A percentile compares a stretch with the other conserved stretches of the same genome.
These are phyloP conservation scores for Eubucco bourcierii DNA, from an alignment of 2,113 vertebrate genomes.

Conservation along the genomic window DNA sequence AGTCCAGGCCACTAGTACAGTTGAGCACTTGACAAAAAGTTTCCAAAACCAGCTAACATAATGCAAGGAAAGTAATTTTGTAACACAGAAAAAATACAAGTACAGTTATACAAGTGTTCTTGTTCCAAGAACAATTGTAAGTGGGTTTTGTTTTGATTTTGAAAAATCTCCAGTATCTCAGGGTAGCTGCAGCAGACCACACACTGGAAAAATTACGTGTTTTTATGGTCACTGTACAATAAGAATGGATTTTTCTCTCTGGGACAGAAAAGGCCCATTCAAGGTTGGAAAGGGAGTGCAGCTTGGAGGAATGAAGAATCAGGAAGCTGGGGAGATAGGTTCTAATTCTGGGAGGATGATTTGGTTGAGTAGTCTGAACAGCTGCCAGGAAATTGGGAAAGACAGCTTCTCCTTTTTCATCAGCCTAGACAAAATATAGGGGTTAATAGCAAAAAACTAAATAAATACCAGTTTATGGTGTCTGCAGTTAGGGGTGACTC, in stretches of 20 bases:
- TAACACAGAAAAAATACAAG: slow-evolving; percentile 50
- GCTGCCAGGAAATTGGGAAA: slow-evolving; percentile 9
- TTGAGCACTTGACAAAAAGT: slow-evolving; percentile 30
- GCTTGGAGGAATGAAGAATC: neutral
- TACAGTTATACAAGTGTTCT: slow-evolving; percentile 57
- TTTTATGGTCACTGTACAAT: slow-evolving; percentile 50
- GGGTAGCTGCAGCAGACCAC: slow-evolving; percentile 60
- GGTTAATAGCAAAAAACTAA: neutral
- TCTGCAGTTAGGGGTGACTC: neutral
- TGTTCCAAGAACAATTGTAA: slow-evolving; percentile 70
- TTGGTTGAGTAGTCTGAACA: neutral
- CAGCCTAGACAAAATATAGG: neutral
- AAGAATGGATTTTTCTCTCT: slow-evolving; percentile 44
- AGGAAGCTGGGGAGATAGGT: slow-evolving; percentile 46
- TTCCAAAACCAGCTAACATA: slow-evolving; percentile 58
- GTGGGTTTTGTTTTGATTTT: slow-evolving; percentile 67
- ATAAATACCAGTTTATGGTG: neutral
- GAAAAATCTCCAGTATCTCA: slow-evolving; percentile 60
- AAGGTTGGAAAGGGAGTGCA: slow-evolving; percentile 15
- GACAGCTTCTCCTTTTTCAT: neutral
- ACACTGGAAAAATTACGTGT: slow-evolving; percentile 60
- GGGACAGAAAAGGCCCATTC: slow-evolving; percentile 54
- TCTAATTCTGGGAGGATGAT: neutral
- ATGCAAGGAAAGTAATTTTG: slow-evolving; percentile 45
- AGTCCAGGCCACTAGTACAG: slow-evolving; percentile 70